Evolutionary conservation across 1,140 invertebrate genomes (phyloP).

Genomic region (Caenorhabditis latens): DNA sequence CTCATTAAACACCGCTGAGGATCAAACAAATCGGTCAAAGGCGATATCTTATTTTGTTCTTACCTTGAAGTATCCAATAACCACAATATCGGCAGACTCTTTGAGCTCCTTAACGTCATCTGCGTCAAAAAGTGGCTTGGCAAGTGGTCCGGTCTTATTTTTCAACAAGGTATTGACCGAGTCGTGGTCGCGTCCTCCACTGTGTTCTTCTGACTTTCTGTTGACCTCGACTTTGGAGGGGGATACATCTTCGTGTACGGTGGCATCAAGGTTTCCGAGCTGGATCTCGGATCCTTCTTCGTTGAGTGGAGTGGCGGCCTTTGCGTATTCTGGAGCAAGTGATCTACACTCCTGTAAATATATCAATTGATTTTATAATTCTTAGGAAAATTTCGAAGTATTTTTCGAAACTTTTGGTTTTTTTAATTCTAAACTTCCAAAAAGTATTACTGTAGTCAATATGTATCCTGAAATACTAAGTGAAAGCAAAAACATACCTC

Average conservation of each 20-base stretch:
- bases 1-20: constrained; percentile 22
- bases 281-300: constrained; percentile 88
- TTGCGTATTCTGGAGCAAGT: constrained; percentile 94
- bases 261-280: constrained; percentile 96
- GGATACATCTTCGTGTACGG: constrained; percentile 90
- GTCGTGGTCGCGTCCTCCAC: constrained; percentile 89
- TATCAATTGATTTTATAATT: not conserved
- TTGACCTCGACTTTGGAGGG: constrained; percentile 85
- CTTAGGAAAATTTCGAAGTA: constrained; percentile 14
- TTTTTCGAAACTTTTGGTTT: too few relatives aligned
- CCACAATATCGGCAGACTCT: constrained; percentile 85
- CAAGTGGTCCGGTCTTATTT: constrained; percentile 94
- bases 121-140: constrained; percentile 84
- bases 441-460: not conserved
- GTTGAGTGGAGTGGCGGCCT: constrained; percentile 88
- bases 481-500: constrained; percentile 66
- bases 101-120: constrained; percentile 89
- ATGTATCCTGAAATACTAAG: not conserved
- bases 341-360: constrained; percentile 84
- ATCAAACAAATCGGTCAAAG: constrained; percentile 55
- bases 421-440: too few relatives aligned
- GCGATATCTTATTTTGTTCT: not conserved
- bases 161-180: constrained; percentile 93
- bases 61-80: constrained; percentile 93
- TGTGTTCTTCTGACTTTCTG: too few relatives aligned